Base-by-base conservation (phyloP, 1,140 invertebrate genomes). In the Pinna nobilis region DNA sequence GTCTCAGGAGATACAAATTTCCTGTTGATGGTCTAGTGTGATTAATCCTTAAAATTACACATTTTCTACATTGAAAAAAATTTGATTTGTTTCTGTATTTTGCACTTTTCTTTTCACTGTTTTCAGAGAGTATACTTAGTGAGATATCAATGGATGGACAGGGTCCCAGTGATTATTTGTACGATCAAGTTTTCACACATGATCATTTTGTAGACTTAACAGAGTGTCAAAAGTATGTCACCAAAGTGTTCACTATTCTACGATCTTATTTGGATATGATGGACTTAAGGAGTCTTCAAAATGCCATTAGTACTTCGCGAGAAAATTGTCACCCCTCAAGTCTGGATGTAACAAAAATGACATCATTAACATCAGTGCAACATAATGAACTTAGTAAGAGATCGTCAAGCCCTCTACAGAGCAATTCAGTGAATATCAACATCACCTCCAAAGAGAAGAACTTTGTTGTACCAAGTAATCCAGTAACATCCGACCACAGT, bases 101-200 rank as follows among this genome's bases (percentile, higher is more conserved):
- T 44, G n/a, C 39, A 9, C n/a, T 9, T 44, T 44, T 9, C n/a
- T n/a, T 11, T n/a, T 44, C 9, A 11, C n/a, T 9, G n/a, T 25
- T 63, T 63, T 3, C 25, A 63, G 59, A 35, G 9, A 63, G 59
- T n/a, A 11, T 30, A 32, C 20, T 15, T 15, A 63, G 59, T 47
- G 59, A 63, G 18, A 18, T 23, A 18, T 37, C 37, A 11, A 7
- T 13, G 44, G 59, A 63, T 33, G n/a, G n/a, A 11, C 28, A 30
- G n/a, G n/a, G n/a, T 13, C 66, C 66, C 28, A 69, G 66, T 59
- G 66, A 69, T 20, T 69, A 57, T 20, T 41, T 69, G 20, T 69
- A 69, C 25, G 39, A 69, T n/a, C 51, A 69, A 37, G 66, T 69
- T 20, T 37, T 69, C 15, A 33, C 28, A 11, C 30, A 57, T n/a